Base-by-base conservation (phyloP, 2,113 vertebrate genomes). In the Silurus asotus region DNA sequence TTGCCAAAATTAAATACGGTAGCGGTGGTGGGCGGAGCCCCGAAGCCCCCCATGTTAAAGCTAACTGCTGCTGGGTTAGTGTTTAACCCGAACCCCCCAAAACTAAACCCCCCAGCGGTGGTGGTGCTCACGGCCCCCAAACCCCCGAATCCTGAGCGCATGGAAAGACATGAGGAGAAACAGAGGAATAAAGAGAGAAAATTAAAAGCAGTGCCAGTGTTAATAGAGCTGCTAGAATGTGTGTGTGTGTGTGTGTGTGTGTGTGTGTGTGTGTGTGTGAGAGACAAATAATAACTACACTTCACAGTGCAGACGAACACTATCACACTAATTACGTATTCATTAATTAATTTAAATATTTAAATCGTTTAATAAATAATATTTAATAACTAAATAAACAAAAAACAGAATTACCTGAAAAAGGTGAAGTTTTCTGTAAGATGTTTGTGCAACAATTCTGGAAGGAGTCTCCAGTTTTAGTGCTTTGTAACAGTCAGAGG, bases 1-100 rank as follows among this genome's bases (percentile, higher is more conserved):
- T 97, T 99, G 96, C 96, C 97, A 96, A 98, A 98, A 98, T 95
- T 98, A 96, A 99, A 99, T 81, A 96, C 95, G 84, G 96, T 95
- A 92, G 96, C 96, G 91, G 96, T 95, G 91, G 96, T 97, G 91
- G 96, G 95, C 89, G 96, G 95, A 92, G 98, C 96, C 96, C 97
- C 97, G 93, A 98, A 97, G 95, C 95, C 96, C 91, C 97, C 97
- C 95, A 97, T 95, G 96, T 97, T 99, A 97, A 98, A 98, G 97
- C 95, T 97, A 96, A 98, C 95, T 81, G 97, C 94, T 86, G 97
- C 94, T 83, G 97, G 96, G 91, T 96, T 98, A 94, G 97, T 94
- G 93, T 97, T 95, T 97, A 99, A 96, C 93, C 97, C 97, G 89
- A 99, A 97, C 94, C 97, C 97, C 96, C 97, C 97, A 97, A 99